Conservation (phyloP, 2,797 vertebrate species). For the Denticeps clupeoides region DNA sequence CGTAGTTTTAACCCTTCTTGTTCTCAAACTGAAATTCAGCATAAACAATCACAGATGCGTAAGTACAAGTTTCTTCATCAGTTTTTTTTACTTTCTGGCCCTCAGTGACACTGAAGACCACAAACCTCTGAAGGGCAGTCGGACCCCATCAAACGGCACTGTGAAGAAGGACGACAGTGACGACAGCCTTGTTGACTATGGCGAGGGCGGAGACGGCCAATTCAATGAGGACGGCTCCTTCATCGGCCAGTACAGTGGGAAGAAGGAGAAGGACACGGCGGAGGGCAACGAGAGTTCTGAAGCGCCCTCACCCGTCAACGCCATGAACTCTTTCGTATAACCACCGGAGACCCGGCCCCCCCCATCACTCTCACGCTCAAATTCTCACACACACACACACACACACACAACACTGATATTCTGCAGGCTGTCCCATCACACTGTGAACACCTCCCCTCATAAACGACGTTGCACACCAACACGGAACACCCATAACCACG, state of each 20-base stretch:
- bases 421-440: conserved; percentile 29
- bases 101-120: conserved; percentile 93
- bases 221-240: conserved; percentile 98
- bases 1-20: too few species aligned
- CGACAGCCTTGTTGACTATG: conserved; percentile 96
- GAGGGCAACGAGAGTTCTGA: conserved; percentile 98
- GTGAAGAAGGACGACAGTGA: conserved; percentile 95
- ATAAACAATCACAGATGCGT: too few species aligned
- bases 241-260: conserved; percentile 96
- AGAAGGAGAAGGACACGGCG: conserved; percentile 93
- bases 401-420: conserved; percentile 7
- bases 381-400: conserved; percentile 28
- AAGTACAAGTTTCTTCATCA: neutral
- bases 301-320: conserved; percentile 94
- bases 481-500: neutral
- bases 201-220: conserved; percentile 95
- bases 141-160: conserved; percentile 92
- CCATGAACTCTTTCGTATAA: conserved; percentile 98
- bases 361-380: conserved; percentile 21
- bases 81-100: conserved; percentile 8
- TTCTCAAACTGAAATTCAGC: too few species aligned
- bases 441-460: conserved; percentile 33
- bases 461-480: conserved; percentile 20
- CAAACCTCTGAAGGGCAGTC: conserved; percentile 93
- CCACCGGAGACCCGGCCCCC: conserved; percentile 36